Base-by-base conservation (phyloP, 1,140 invertebrate species). In the Liolophura sinensis region DNA sequence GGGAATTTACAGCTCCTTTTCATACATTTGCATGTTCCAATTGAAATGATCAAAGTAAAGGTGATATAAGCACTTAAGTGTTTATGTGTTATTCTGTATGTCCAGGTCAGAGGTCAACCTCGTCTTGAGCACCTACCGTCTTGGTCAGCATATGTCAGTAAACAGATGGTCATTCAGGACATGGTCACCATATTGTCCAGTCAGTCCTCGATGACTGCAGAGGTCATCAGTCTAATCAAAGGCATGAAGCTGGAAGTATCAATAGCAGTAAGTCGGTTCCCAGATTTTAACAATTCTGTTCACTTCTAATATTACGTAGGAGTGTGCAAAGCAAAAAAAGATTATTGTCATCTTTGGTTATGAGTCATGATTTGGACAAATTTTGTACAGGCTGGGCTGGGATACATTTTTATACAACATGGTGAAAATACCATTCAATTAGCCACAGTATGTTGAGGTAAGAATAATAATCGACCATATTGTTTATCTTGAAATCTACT, bases 91-190 rank as follows among this genome's bases (percentile, higher is more conserved):
- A 50, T 50, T 15, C n/a, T 50, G 49, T 50, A 14, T n/a, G n/a
- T 57, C 11, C 48, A 70, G 69, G 65, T 78, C 18, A 67, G 72
- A 54, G 73, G 74, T 22, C 73, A 76, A 49, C 76, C 78, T 11
- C 68, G 68, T 46, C 46, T 74, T 51, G 64, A 68, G 54, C 68
- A 68, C 51, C 59, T 59, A 14, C 20, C 20, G 12, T 65, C 65
- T 18, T 52, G 67, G 60, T 60, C 69, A 24, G 55, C 52, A 46
- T 68, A 70, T 64, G 54, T 25, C 31, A 67, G 79, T 18, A 74
- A 70, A 48, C 56, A 55, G 27, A 47, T 55, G 18, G 65, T 81
- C 4, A 40, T 78, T 11, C 64, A 71, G 22, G 77, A 79, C 52
- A 54, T 71, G 9, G 51, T 80, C 1, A 58, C 62, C 11, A 49